phyloP scores from a whole-genome alignment of 2,888 invertebrate genomes.

The Globia sparganii region DNA sequence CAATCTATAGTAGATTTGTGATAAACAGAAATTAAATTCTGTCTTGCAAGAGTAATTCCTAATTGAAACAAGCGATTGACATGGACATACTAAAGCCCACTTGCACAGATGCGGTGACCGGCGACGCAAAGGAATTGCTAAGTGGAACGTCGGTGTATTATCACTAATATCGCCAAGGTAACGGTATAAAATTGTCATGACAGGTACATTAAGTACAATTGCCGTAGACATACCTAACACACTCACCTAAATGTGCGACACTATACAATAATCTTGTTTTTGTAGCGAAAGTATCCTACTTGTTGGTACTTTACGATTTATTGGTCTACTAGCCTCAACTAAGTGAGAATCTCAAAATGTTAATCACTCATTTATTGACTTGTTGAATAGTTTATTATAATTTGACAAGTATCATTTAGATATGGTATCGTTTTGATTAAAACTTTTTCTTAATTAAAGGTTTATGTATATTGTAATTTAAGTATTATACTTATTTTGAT shows the following conservation, averaged over 20 bases:
- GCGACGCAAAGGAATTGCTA: constrained; percentile 52
- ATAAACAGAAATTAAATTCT: constrained; percentile 8
- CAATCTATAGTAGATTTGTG: background rate
- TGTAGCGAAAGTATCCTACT: constrained; percentile 61
- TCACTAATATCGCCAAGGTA: constrained; percentile 71
- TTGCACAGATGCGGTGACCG: constrained; percentile 32
- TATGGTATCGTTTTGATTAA: background rate
- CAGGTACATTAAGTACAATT: constrained; percentile 58
- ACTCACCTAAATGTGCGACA: constrained; percentile 69
- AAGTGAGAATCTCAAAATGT: constrained; percentile 41
- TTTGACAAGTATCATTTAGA: constrained; percentile 17
- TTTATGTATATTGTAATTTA: background rate
- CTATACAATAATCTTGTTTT: constrained; percentile 50
- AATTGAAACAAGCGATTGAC: constrained; percentile 27
- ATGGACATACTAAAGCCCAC: constrained; percentile 16
- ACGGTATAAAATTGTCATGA: constrained; percentile 75
- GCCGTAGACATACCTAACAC: constrained; percentile 65
- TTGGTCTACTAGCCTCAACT: constrained; percentile 43
- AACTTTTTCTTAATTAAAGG: background rate
- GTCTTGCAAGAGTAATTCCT: constrained; percentile 1
- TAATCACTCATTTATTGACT: constrained; percentile 43
- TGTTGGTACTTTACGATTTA: constrained; percentile 44
- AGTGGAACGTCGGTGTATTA: constrained; percentile 74
- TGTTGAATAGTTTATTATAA: constrained; percentile 26
- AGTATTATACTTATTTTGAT: background rate